Base-by-base conservation (phyloP, 2,888 invertebrate species). In the Congeria kusceri region DNA sequence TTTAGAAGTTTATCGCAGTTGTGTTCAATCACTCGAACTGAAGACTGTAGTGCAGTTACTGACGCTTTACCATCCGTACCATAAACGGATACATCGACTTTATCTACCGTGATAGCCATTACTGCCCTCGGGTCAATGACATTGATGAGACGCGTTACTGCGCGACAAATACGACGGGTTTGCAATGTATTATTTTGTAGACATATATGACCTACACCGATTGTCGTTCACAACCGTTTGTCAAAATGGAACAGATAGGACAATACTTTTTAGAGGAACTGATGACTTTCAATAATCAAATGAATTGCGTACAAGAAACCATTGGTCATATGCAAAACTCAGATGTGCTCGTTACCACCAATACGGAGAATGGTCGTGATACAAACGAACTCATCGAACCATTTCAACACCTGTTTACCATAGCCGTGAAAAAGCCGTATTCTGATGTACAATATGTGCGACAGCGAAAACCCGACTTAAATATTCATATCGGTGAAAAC, bases 391-490 rank as follows among this genome's bases (percentile, higher is more conserved):
- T n/a, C n/a, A n/a, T n/a, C n/a, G n/a, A n/a, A n/a, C n/a, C n/a
- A n/a, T n/a, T n/a, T n/a, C n/a, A n/a, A 39, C 15, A 32, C 20
- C 11, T n/a, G n/a, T n/a, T n/a, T n/a, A n/a, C n/a, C n/a, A n/a
- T n/a, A n/a, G n/a, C n/a, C n/a, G n/a, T n/a, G n/a, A n/a, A n/a
- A n/a, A n/a, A n/a, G n/a, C n/a, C n/a, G n/a, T n/a, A n/a, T n/a
- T n/a, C n/a, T n/a, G 62, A 62, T n/a, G 25, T 62, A 18, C 32
- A 62, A 32, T 62, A 62, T 62, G 39, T 62, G 20, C 18, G n/a
- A 9, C 62, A 39, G 39, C 44, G 39, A 39, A 29, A 39, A 25
- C 15, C 32, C 9, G 20, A 18, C 23, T 23, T 62, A n/a, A 39
- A 62, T 7, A n/a, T 62, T n/a, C n/a, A n/a, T n/a, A n/a, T n/a